These are phyloP conservation scores for Phengaris alcon DNA, from an alignment of 2,888 invertebrate genomes.

Conservation along the genomic window DNA sequence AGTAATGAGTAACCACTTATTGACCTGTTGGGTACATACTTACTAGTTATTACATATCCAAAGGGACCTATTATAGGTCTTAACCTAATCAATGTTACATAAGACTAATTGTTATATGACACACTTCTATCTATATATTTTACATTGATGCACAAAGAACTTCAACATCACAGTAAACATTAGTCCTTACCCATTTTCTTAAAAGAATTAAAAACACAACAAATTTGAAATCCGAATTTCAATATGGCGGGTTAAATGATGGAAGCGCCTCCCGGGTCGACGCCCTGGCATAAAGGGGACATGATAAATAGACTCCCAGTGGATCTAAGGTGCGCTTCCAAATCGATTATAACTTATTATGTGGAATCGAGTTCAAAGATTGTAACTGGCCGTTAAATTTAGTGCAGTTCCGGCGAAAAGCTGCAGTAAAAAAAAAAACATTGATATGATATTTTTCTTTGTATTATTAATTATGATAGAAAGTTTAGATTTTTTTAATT, in stretches of 20 bases:
- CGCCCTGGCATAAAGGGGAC: slow-evolving; percentile 46
- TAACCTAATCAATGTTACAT: no score
- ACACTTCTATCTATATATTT: no score
- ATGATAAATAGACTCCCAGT: slow-evolving; percentile 40
- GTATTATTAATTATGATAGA: no score
- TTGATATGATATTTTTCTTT: background rate
- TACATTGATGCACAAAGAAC: no score
- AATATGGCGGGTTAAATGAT: slow-evolving; percentile 30
- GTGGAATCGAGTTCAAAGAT: slow-evolving; percentile 10
- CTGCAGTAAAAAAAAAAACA: background rate
- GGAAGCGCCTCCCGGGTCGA: slow-evolving; percentile 42
- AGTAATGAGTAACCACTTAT: background rate
- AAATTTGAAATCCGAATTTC: slow-evolving; percentile 28
- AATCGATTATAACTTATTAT: slow-evolving; percentile 36
- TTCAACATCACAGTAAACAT: no score
- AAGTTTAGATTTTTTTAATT: no score
- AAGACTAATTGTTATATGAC: no score
- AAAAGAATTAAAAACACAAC: background rate
- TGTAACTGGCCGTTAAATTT: background rate
- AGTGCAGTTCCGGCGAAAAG: background rate
- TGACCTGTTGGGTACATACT: no score
- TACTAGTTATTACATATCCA: no score
- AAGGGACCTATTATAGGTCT: no score
- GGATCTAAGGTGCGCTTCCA: slow-evolving; percentile 36
- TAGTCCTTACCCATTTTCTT: background rate